Evolutionary conservation across 2,888 invertebrate genomes (phyloP).

Genomic region (Oligia fasciuncula): DNA sequence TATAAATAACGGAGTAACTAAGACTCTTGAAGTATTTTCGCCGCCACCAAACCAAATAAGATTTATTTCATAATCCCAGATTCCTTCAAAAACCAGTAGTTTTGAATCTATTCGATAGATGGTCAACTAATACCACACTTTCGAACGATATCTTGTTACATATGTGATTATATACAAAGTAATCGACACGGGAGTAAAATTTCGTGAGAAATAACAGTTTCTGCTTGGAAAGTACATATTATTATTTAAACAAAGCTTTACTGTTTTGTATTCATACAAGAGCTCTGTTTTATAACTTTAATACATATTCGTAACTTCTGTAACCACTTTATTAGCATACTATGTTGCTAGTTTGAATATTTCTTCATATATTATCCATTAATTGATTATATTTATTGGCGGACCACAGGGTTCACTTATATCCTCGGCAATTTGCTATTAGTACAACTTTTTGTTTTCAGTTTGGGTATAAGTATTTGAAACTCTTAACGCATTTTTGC

Average conservation of each 20-base stretch:
- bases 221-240: conserved; percentile 65
- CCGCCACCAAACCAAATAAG: neutral
- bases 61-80: neutral
- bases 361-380: conserved; percentile 39
- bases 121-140: conserved; percentile 12
- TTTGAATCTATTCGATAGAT: neutral
- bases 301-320: conserved; percentile 42
- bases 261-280: conserved; percentile 58
- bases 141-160: conserved; percentile 42
- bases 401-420: conserved; percentile 32
- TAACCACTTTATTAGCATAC: conserved; percentile 50
- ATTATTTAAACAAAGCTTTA: conserved; percentile 66
- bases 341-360: conserved; percentile 40
- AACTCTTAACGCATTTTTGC: neutral
- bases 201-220: conserved; percentile 71
- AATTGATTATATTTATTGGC: conserved; percentile 34
- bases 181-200: conserved; percentile 66
- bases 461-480: neutral
- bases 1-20: conserved; percentile 42
- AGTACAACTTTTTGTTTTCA: neutral
- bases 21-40: conserved; percentile 12
- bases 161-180: conserved; percentile 43
- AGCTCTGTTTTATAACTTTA: conserved; percentile 45
- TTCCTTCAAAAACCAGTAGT: neutral
- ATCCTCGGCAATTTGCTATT: neutral